phyloP scores from a whole-genome alignment of 1,140 invertebrate species.

The Drosophila truncata region DNA sequence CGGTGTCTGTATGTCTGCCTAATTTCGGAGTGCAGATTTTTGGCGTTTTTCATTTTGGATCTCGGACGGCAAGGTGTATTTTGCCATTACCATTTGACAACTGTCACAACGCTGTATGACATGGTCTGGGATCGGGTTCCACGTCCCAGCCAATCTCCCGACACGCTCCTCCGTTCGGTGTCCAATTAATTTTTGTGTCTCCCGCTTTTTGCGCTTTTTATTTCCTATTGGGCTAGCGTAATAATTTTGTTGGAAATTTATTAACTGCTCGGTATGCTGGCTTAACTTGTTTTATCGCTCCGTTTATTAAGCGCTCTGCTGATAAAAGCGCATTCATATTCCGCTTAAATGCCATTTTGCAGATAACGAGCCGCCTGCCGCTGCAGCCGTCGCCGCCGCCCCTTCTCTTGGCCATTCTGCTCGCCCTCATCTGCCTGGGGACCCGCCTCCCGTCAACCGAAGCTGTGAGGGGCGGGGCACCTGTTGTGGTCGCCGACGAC shows the following conservation, averaged over 20 bases:
- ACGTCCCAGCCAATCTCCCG: slow-evolving; percentile 24
- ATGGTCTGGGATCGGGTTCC: slow-evolving; percentile 47
- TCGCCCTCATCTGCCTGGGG: slow-evolving; percentile 52
- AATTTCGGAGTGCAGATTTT: slow-evolving; percentile 30
- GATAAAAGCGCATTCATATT: slow-evolving; percentile 79
- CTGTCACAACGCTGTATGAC: slow-evolving; percentile 82
- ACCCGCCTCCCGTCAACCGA: slow-evolving; percentile 45
- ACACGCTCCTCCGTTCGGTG: slow-evolving; percentile 29
- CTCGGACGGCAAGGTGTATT: slow-evolving; percentile 61
- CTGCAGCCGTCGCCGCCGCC: slow-evolving; percentile 21
- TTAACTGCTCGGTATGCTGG: slow-evolving; percentile 55
- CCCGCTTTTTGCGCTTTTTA: slow-evolving; percentile 18
- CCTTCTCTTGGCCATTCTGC: slow-evolving; percentile 16
- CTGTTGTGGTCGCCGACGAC: slow-evolving; percentile 66
- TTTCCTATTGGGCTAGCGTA: slow-evolving; percentile 63
- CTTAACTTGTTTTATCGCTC: slow-evolving; percentile 72
- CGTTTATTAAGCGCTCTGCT: slow-evolving; percentile 75
- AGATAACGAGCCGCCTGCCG: slow-evolving; percentile 62
- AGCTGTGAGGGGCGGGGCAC: slow-evolving; percentile 48
- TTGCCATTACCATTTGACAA: slow-evolving; percentile 81
- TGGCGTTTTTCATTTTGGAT: slow-evolving; percentile 42
- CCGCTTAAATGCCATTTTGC: slow-evolving; percentile 68
- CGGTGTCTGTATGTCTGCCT: slow-evolving; percentile 54
- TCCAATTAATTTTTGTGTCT: slow-evolving; percentile 53
- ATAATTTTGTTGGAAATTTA: slow-evolving; percentile 81